These are phyloP conservation scores for Rhinogobius similis DNA, from an alignment of 2,113 vertebrate genomes.

Conservation along the genomic window DNA sequence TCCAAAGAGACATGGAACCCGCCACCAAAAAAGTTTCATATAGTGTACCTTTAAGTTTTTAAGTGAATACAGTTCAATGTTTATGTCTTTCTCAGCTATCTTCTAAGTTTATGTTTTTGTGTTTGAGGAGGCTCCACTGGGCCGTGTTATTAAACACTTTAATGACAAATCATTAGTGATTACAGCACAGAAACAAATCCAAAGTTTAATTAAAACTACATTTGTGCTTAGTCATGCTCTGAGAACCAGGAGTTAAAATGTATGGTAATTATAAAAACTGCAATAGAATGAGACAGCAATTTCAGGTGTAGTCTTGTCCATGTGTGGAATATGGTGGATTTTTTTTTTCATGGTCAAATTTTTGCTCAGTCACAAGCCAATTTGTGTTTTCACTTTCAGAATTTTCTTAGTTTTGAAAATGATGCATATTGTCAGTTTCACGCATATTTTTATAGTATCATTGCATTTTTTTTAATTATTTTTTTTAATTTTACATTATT, in stretches of 20 bases:
- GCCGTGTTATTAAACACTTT: constrained; percentile 11
- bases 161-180: not conserved
- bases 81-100: too few relatives aligned
- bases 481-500: too few relatives aligned
- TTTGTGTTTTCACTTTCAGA: too few relatives aligned
- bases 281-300: not conserved
- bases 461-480: too few relatives aligned
- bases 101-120: not conserved
- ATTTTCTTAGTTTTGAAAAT: too few relatives aligned
- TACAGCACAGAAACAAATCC: not conserved
- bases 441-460: too few relatives aligned
- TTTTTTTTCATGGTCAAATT: too few relatives aligned
- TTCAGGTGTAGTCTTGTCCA: not conserved
- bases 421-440: too few relatives aligned
- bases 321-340: too few relatives aligned
- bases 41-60: not conserved
- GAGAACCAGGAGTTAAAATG: constrained; percentile 16
- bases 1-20: too few relatives aligned
- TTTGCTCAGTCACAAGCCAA: too few relatives aligned
- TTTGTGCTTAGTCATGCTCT: constrained; percentile 8
- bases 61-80: not conserved
- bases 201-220: constrained; percentile 18
- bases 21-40: too few relatives aligned
- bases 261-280: not conserved
- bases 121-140: not conserved